Evolutionary conservation across 2,888 invertebrate genomes (phyloP), one percentile per base, ranked within the genome.

Genomic region (Andrena bucephala): DNA sequence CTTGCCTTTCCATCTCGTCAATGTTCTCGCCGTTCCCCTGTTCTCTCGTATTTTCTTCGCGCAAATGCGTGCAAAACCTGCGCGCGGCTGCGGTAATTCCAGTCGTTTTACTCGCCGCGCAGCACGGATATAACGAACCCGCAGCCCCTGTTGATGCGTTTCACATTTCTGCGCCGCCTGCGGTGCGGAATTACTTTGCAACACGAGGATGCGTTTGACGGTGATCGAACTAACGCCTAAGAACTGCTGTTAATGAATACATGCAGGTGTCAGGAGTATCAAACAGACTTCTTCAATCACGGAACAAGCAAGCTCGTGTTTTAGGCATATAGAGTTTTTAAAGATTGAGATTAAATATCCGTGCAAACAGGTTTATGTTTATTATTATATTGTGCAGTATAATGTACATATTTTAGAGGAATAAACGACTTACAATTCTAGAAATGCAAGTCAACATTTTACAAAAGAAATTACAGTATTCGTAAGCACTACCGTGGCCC

Each of bases 121-220:
- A n/a, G 62, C 33, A 24, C 27, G 67, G 50, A 48, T 68, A 72
- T 73, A 73, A 73, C 57, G 62, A 67, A 60, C 68, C 70, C 52
- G 71, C 68, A 77, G 67, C 77, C 63, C 50, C 68, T 63, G 52
- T 52, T n/a, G 67, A 67, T 42, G 62, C 78, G 78, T 72, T 72
- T 78, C 78, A 54, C 72, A 31, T 78, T 68, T 72, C 78, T 68
- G 57, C 48, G 10, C 65, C 60, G 60, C 67, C 59, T 20, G 71
- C 42, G 48, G 72, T 27, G 62, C 36, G 36, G 33, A 72, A 77
- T 60, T 67, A 24, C 36, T 33, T 62, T 29, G 67, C 52, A 48
- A 74, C 74, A 57, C 60, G 48, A 50, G 59, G 60, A 54, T 31
- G 16, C 16, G 31, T 67, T 42, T 24, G 27, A 24, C 42, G 16